Conservation (phyloP, 53 echinoderm and acorn worm species). For the Echinometra lucunter region DNA sequence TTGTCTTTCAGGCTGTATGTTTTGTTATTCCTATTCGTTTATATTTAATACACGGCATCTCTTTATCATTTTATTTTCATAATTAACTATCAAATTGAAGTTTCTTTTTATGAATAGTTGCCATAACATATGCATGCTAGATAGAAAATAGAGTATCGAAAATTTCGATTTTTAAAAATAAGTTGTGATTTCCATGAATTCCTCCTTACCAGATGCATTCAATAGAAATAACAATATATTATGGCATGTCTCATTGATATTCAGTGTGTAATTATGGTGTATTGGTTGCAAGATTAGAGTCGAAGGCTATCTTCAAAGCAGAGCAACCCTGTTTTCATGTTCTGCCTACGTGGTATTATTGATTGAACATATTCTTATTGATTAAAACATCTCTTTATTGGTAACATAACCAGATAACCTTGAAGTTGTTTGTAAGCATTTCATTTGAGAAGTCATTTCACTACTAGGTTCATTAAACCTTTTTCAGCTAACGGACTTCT, state of each 20-base stretch:
- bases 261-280: neutral
- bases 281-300: neutral
- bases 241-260: neutral
- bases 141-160: neutral
- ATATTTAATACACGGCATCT: too few relatives aligned
- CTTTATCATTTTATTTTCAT: too few relatives aligned
- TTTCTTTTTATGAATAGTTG: too few relatives aligned
- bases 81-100: too few relatives aligned
- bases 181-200: too few relatives aligned
- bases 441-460: too few relatives aligned
- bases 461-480: neutral
- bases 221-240: neutral
- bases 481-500: neutral
- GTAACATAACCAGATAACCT: neutral
- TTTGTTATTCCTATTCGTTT: too few relatives aligned
- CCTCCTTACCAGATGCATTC: neutral
- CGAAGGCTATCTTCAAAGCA: neutral
- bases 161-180: too few relatives aligned
- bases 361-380: neutral
- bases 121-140: neutral
- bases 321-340: neutral
- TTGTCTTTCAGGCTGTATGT: too few relatives aligned
- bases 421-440: constrained; percentile 3
- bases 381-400: neutral
- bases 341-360: neutral